phyloP scores from a whole-genome alignment of 2,113 vertebrate genomes.

The Pantherophis guttatus region DNA sequence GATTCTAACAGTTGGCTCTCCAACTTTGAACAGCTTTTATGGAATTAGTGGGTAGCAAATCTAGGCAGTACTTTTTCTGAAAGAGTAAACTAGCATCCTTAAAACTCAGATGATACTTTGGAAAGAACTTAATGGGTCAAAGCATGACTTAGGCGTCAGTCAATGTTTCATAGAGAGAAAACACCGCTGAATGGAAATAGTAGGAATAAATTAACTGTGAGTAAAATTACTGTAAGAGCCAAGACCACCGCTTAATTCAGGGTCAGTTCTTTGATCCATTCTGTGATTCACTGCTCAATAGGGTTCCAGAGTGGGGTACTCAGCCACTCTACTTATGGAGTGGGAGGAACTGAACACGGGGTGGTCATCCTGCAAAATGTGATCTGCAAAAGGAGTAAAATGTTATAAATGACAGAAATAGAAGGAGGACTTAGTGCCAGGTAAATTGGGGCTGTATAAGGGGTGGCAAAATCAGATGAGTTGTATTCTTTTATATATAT shows the following conservation, averaged over 20 bases:
- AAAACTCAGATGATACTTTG: conserved; percentile 24
- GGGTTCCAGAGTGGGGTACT: background rate
- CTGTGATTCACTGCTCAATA: background rate
- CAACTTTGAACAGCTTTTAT: conserved; percentile 54
- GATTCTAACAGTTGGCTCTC: conserved; percentile 57
- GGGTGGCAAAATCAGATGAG: background rate
- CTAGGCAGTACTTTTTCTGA: conserved; percentile 29
- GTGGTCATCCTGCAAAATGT: background rate
- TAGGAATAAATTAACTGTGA: background rate
- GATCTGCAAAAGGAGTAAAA: background rate
- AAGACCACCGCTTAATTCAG: background rate
- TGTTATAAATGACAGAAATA: background rate
- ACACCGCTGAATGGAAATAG: background rate
- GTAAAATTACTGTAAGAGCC: background rate
- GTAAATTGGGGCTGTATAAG: background rate
- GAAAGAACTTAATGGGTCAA: conserved; percentile 35
- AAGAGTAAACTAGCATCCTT: conserved; percentile 31
- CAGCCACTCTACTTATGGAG: background rate
- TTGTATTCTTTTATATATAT: background rate
- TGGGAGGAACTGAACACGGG: background rate
- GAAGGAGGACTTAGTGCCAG: background rate
- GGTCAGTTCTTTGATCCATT: background rate
- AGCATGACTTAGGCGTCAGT: conserved; percentile 32
- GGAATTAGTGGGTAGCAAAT: conserved; percentile 34
- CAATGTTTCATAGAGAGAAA: background rate